A percentile compares a stretch with the other conserved stretches of the same genome.
Evolutionary conservation across 2,888 invertebrate species (phyloP).

Genomic region (Perizoma affinitatum): DNA sequence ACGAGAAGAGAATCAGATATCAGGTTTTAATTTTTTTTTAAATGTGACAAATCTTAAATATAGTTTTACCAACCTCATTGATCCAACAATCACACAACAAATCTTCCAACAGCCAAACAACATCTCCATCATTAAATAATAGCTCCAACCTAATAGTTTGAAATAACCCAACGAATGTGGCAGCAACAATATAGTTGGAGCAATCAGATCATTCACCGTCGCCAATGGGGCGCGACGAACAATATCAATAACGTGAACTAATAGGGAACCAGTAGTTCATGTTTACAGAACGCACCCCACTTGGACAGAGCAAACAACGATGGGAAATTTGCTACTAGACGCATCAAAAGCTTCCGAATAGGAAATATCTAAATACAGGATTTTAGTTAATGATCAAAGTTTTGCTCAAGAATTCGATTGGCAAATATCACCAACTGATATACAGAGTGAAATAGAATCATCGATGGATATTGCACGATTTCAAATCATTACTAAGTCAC

Average conservation of each 20-base stretch:
- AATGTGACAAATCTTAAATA: too few species aligned
- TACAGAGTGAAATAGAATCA: too few species aligned
- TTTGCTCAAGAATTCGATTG: too few species aligned
- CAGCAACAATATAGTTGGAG: constrained; percentile 34
- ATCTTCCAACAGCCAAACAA: constrained; percentile 26
- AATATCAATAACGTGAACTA: constrained; percentile 39
- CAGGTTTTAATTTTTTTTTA: too few species aligned
- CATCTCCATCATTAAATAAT: constrained; percentile 33
- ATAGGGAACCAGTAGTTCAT: constrained; percentile 17
- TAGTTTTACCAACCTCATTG: neutral
- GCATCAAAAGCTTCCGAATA: too few species aligned
- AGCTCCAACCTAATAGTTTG: constrained; percentile 36
- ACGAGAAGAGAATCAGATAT: too few species aligned
- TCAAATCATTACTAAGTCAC: too few species aligned
- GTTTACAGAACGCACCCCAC: constrained; percentile 22
- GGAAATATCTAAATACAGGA: too few species aligned
- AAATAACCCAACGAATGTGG: constrained; percentile 35
- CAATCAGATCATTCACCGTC: constrained; percentile 35
- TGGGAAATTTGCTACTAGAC: neutral
- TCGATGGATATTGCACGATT: too few species aligned
- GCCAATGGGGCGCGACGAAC: constrained; percentile 39
- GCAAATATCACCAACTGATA: too few species aligned
- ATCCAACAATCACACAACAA: constrained; percentile 24
- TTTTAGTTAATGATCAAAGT: too few species aligned
- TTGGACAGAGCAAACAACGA: constrained; percentile 9